Conservation (phyloP, 2,797 vertebrate species). For the Pelochelys cantorii region DNA sequence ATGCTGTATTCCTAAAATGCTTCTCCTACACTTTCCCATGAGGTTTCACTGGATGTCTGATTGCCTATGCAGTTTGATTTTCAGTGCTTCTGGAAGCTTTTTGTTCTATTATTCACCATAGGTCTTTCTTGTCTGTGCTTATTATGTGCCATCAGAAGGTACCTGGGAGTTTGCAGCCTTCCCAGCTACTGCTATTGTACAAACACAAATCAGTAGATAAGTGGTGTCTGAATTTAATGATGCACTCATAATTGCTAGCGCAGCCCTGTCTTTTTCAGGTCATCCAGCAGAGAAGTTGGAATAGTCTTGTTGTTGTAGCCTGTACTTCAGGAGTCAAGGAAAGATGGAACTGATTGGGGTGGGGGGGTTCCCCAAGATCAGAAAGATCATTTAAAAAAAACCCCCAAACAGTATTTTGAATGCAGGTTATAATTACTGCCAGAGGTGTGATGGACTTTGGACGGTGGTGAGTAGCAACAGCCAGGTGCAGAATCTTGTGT, state of each 20-base stretch:
- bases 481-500: neutral
- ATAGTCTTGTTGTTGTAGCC: conserved; percentile 44
- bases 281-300: conserved; percentile 36
- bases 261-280: conserved; percentile 67
- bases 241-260: neutral
- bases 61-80: conserved; percentile 69
- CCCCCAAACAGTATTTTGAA: neutral
- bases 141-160: conserved; percentile 67
- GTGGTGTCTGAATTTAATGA: conserved; percentile 51
- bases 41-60: conserved; percentile 37
- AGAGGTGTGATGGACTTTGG: neutral
- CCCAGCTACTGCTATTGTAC: conserved; percentile 63
- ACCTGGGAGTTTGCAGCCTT: conserved; percentile 56
- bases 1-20: neutral
- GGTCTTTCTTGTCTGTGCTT: conserved; percentile 64
- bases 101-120: conserved; percentile 79
- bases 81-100: conserved; percentile 47
- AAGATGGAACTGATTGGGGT: neutral
- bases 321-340: conserved; percentile 53
- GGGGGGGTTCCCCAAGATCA: neutral
- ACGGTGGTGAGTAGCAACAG: neutral
- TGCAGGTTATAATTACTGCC: accelerated
- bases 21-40: neutral
- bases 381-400: neutral
- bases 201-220: conserved; percentile 75